Percentiles rank a stretch among this genome's conserved stretches.
These are phyloP conservation scores for Bryconaethiops microstoma DNA, from an alignment of 2,797 vertebrate species.

Conservation along the genomic window DNA sequence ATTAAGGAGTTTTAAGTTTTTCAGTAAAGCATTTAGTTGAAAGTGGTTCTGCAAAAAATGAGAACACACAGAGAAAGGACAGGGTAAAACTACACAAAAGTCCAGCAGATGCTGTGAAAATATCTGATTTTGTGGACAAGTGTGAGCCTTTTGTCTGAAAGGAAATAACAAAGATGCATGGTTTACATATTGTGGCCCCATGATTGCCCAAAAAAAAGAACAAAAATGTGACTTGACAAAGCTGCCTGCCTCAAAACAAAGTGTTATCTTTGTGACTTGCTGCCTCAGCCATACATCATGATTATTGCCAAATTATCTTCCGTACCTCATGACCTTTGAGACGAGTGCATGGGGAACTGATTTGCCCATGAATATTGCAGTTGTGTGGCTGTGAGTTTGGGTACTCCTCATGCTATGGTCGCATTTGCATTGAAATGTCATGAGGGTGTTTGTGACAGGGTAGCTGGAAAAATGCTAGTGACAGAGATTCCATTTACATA, in stretches of 20 bases:
- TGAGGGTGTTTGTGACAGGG: slow-evolving; percentile 26
- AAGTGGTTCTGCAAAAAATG: neutral
- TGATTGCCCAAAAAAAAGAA: slow-evolving; percentile 38
- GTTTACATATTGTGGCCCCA: slow-evolving; percentile 3
- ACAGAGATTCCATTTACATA: slow-evolving; percentile 41
- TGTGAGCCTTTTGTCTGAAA: slow-evolving; percentile 14
- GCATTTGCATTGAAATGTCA: slow-evolving; percentile 44
- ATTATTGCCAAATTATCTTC: slow-evolving; percentile 59
- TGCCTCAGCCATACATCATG: slow-evolving; percentile 51
- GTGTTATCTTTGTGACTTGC: slow-evolving; percentile 44
- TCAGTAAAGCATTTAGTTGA: neutral
- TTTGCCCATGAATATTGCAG: slow-evolving; percentile 42
- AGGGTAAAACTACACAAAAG: neutral
- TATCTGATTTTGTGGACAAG: slow-evolving; percentile 5
- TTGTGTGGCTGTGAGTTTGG: slow-evolving; percentile 10
- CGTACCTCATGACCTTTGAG: slow-evolving; percentile 59
- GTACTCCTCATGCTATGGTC: slow-evolving; percentile 11
- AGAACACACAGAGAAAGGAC: neutral
- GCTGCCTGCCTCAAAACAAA: slow-evolving; percentile 43
- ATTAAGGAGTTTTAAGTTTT: neutral
- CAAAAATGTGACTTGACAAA: slow-evolving; percentile 38
- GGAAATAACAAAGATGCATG: slow-evolving; percentile 23
- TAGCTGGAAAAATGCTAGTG: slow-evolving; percentile 23
- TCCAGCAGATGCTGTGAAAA: slow-evolving; percentile 19
- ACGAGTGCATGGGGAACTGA: slow-evolving; percentile 37